Base-by-base conservation (phyloP, 2,797 vertebrate genomes). In the Odontamblyopus lacepedii region DNA sequence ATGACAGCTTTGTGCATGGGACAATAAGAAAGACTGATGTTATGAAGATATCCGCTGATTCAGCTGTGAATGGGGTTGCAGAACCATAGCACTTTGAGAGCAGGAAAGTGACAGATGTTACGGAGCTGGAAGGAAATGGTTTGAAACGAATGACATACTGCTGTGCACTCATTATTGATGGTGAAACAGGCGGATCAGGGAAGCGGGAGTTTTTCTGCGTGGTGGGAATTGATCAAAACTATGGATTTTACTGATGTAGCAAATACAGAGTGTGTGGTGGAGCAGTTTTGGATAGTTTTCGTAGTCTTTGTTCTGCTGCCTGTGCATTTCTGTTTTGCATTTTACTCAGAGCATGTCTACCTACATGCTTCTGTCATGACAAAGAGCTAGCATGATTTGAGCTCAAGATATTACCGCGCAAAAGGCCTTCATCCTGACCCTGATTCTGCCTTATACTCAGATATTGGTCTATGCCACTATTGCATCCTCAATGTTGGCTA, bases 241-340 rank as follows among this genome's bases (percentile, higher is more conserved):
- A 73, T 72, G 78, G 75, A 74, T 66, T 67, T 72, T 68, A 86
- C 85, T 81, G 92, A 94, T 95, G 94, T 95, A 95, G 94, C 94
- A 94, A 93, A 90, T 92, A 89, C 87, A 93, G 90, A 83, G 69
- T 51, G 85, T 73, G 78, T 85, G 84, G 83, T 85, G 85, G 86
- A 87, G 76, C 76, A 78, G 74, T 77, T 79, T 87, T 60, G 78
- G 74, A 78, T 81, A 82, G 83, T 90, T 78, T 90, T 82, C 79
- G 80, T 82, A 69, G 81, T 90, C 78, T 75, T 70, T 83, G 80
- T 81, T 81, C 76, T 78, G 78, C 85, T 83, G 80, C 76, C 65
- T 84, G 82, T 86, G 83, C 85, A 60, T 84, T 81, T 87, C 70
- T 5, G 73, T 83, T 82, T 81, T 74, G 78, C 60, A 74, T 67